Evolutionary conservation across 2,888 invertebrate genomes (phyloP).

Genomic region (Linhomoeus sp.): DNA sequence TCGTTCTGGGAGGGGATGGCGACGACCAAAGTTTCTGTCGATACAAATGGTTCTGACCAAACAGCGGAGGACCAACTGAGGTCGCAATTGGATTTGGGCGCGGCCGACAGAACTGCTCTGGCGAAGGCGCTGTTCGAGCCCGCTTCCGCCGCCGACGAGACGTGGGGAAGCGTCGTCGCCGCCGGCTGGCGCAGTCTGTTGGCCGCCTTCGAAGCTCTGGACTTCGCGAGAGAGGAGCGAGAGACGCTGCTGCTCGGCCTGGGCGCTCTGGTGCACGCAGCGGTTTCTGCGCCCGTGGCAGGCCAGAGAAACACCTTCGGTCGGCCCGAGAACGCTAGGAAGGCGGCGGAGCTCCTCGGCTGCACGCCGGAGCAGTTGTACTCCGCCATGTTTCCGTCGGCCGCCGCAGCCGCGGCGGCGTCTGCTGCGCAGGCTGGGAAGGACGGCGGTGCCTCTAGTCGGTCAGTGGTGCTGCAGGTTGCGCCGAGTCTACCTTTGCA

Average conservation of each 20-base stretch:
- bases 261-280: conserved; percentile 75
- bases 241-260: conserved; percentile 64
- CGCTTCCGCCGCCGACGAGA: conserved; percentile 41
- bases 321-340: conserved; percentile 47
- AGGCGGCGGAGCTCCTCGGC: conserved; percentile 55
- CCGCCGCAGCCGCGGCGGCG: not conserved
- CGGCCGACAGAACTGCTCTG: too few relatives aligned
- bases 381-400: conserved; percentile 45
- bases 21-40: too few relatives aligned
- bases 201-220: not conserved
- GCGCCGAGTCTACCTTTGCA: too few relatives aligned
- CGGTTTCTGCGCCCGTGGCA: too few relatives aligned
- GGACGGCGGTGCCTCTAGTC: too few relatives aligned
- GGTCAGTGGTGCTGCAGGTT: too few relatives aligned
- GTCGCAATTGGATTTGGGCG: too few relatives aligned
- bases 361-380: conserved; percentile 61
- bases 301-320: not conserved
- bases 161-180: conserved; percentile 61
- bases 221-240: conserved; percentile 44
- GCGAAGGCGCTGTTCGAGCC: not conserved
- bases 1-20: too few relatives aligned
- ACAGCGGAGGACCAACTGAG: too few relatives aligned
- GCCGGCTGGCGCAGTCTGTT: not conserved
- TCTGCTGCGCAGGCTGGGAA: too few relatives aligned
- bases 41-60: too few relatives aligned